phyloP scores from a whole-genome alignment of 2,113 vertebrate genomes.

The Istiophorus platypterus region DNA sequence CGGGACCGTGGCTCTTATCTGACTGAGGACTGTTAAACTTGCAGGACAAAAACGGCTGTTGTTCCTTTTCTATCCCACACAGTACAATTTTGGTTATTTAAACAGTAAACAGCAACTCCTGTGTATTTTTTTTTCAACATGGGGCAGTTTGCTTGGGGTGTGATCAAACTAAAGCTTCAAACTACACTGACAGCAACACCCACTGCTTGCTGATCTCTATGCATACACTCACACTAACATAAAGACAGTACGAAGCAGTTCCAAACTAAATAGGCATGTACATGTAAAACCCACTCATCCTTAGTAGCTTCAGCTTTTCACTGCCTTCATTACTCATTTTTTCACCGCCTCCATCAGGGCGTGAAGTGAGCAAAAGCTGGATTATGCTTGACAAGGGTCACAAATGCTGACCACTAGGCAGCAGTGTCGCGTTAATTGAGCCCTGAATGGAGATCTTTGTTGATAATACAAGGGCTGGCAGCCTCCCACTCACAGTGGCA shows the following conservation, averaged over 20 bases:
- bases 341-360: constrained; percentile 21
- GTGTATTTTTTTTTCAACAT: not conserved
- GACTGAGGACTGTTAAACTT: not conserved
- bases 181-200: constrained; percentile 7
- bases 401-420: constrained; percentile 61
- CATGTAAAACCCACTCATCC: constrained; percentile 17
- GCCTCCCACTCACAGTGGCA: constrained; percentile 72
- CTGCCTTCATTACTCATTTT: constrained; percentile 27
- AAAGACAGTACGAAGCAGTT: not conserved
- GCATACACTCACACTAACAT: not conserved
- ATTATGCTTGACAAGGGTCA: constrained; percentile 63
- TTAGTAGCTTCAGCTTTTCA: not conserved
- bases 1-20: not conserved
- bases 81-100: not conserved
- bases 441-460: constrained; percentile 79
- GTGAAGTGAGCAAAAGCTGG: constrained; percentile 43
- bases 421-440: constrained; percentile 67
- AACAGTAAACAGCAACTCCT: not conserved
- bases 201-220: not conserved
- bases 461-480: constrained; percentile 63
- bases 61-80: not conserved
- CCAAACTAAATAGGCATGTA: not conserved
- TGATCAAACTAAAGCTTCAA: constrained; percentile 25
- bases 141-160: not conserved
- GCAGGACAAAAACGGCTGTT: not conserved